Percentiles rank a stretch among this genome's conserved stretches.
phyloP scores from a whole-genome alignment of 2,113 vertebrate species.

The Bujurquina vittata region DNA sequence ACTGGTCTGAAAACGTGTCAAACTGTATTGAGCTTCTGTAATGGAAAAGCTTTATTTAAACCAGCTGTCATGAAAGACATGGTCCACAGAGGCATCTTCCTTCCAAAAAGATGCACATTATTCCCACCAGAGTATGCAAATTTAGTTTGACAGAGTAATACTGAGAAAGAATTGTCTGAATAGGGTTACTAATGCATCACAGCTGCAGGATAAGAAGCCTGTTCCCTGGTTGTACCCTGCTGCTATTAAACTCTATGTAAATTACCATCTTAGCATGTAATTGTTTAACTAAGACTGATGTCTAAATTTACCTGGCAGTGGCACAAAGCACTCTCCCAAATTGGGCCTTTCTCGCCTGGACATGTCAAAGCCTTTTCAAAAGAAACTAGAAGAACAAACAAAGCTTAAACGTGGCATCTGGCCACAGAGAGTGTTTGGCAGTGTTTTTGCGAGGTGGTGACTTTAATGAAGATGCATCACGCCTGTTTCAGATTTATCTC shows the following conservation, averaged over 20 bases:
- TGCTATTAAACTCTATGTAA: conserved; percentile 44
- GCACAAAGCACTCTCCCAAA: conserved; percentile 3
- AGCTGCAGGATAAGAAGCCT: conserved; percentile 14
- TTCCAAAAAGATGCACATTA: neutral
- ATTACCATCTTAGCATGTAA: conserved; percentile 57
- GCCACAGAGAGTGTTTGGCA: conserved; percentile 69
- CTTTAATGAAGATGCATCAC: conserved; percentile 81
- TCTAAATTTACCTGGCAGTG: conserved; percentile 48
- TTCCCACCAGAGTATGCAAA: neutral
- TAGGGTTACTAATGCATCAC: conserved; percentile 23
- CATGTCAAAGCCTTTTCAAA: conserved; percentile 18
- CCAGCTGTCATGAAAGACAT: neutral
- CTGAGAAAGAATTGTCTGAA: conserved; percentile 33
- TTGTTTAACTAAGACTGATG: conserved; percentile 71
- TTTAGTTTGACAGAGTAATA: conserved; percentile 33
- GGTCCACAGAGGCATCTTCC: neutral
- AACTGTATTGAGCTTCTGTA: neutral
- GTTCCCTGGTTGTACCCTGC: conserved; percentile 9
- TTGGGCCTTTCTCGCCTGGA: neutral
- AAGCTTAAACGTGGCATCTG: conserved; percentile 73
- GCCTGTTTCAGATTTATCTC: conserved; percentile 72
- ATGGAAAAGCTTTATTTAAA: neutral
- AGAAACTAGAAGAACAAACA: conserved; percentile 25
- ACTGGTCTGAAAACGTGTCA: neutral
- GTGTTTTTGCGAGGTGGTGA: conserved; percentile 65